Percentiles rank a stretch among this genome's conserved stretches.
Conservation (phyloP, 2,113 vertebrate genomes). For the Peucedramus taeniatus region DNA sequence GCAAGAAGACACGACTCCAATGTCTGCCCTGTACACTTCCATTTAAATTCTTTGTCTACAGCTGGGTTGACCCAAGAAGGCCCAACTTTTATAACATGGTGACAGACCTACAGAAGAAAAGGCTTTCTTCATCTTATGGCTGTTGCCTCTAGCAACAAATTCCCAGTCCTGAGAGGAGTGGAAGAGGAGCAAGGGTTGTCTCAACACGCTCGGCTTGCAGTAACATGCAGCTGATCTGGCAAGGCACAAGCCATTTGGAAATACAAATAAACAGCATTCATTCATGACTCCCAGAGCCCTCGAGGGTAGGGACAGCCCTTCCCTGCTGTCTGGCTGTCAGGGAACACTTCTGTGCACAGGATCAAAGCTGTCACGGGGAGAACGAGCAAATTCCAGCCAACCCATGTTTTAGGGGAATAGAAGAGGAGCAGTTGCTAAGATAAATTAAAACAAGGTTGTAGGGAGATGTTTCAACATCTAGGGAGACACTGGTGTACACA, state of each 20-base stretch:
- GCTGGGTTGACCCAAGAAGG: neutral
- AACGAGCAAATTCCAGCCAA: slow-evolving; percentile 40
- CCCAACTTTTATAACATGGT: neutral
- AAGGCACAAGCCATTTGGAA: slow-evolving; percentile 51
- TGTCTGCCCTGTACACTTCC: neutral
- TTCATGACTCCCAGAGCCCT: slow-evolving; percentile 54
- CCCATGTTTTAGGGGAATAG: slow-evolving; percentile 25
- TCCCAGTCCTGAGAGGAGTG: neutral
- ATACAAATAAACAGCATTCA: slow-evolving; percentile 61
- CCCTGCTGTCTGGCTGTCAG: slow-evolving; percentile 65
- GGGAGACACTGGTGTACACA: neutral
- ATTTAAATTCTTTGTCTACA: neutral
- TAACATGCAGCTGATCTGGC: slow-evolving; percentile 54
- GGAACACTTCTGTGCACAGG: slow-evolving; percentile 36
- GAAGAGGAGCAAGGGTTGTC: neutral
- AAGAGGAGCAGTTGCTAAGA: slow-evolving; percentile 39
- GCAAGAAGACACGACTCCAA: neutral
- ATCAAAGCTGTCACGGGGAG: slow-evolving; percentile 54
- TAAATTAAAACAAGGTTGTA: slow-evolving; percentile 58
- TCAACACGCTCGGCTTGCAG: neutral
- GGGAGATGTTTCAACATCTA: slow-evolving; percentile 42
- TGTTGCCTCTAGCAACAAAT: neutral
- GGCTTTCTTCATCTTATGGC: neutral
- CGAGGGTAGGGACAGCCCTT: slow-evolving; percentile 48
- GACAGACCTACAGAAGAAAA: neutral